Conservation (phyloP, 2,113 vertebrate genomes). For the Poecilia latipinna region DNA sequence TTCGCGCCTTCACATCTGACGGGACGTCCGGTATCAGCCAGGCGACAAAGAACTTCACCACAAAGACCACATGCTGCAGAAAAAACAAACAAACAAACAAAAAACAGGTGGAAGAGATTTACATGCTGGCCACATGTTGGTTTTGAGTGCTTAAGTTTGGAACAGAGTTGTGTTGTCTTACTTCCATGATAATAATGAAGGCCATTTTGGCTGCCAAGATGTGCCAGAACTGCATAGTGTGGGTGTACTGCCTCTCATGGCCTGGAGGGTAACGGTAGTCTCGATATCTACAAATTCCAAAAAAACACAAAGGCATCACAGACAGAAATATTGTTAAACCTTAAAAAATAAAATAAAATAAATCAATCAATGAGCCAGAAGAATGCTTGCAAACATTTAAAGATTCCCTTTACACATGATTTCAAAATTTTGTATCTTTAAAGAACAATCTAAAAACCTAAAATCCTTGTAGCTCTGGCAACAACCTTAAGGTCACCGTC, state of each 20-base stretch:
- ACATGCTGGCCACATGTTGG: neutral
- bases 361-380: neutral
- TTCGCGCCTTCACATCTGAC: conserved; percentile 87
- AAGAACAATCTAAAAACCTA: no score
- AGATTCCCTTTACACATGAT: neutral
- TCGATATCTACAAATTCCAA: conserved; percentile 70
- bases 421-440: neutral
- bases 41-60: conserved; percentile 94
- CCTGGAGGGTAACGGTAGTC: conserved; percentile 93
- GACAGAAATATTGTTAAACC: neutral
- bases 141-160: neutral
- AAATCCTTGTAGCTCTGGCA: neutral
- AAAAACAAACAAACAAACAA: neutral
- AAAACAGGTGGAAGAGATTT: neutral
- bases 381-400: neutral
- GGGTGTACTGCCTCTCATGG: conserved; percentile 80
- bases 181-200: conserved; percentile 98
- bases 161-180: conserved; percentile 56
- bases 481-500: neutral
- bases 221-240: conserved; percentile 96
- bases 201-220: conserved; percentile 96
- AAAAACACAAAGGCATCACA: neutral
- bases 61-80: conserved; percentile 91
- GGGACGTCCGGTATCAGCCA: conserved; percentile 98
- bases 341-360: neutral